phyloP scores from a whole-genome alignment of 1,140 invertebrate species.

The Drosophila varians region DNA sequence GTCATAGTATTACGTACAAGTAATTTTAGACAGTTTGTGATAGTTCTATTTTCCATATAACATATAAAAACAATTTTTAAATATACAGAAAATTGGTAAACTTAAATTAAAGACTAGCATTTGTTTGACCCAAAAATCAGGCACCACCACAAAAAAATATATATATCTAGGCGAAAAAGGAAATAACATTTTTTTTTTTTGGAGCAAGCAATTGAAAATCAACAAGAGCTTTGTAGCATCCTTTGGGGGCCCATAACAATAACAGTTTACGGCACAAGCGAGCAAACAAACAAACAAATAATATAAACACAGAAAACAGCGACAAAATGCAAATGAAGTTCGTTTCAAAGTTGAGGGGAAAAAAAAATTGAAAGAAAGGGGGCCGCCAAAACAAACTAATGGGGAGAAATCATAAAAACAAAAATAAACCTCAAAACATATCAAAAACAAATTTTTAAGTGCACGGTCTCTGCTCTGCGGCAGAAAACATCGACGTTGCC shows the following conservation, averaged over 20 bases:
- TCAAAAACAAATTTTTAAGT: conserved; percentile 54
- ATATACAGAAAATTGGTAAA: not conserved
- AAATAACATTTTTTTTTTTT: not conserved
- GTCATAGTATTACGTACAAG: not conserved
- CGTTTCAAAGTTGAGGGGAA: not conserved
- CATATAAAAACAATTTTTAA: too few relatives aligned
- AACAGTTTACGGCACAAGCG: conserved; percentile 26
- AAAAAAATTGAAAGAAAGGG: not conserved
- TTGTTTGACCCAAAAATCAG: conserved; percentile 37
- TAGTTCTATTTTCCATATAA: too few relatives aligned
- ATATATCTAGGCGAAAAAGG: not conserved
- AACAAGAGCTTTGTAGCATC: conserved; percentile 27
- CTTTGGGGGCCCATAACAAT: conserved; percentile 40
- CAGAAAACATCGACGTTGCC: conserved; percentile 60
- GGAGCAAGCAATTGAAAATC: conserved; percentile 6
- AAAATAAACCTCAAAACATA: conserved; percentile 26
- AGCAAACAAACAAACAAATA: conserved; percentile 30
- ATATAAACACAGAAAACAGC: conserved; percentile 29
- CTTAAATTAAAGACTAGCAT: not conserved
- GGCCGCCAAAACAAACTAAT: conserved; percentile 14
- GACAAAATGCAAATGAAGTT: conserved; percentile 65
- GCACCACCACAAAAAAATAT: not conserved
- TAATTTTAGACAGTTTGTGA: not conserved
- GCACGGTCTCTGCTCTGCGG: conserved; percentile 45
- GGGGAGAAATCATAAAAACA: conserved; percentile 50